phyloP scores from a whole-genome alignment of 2,888 invertebrate genomes.

The Apotomis betuletana region DNA sequence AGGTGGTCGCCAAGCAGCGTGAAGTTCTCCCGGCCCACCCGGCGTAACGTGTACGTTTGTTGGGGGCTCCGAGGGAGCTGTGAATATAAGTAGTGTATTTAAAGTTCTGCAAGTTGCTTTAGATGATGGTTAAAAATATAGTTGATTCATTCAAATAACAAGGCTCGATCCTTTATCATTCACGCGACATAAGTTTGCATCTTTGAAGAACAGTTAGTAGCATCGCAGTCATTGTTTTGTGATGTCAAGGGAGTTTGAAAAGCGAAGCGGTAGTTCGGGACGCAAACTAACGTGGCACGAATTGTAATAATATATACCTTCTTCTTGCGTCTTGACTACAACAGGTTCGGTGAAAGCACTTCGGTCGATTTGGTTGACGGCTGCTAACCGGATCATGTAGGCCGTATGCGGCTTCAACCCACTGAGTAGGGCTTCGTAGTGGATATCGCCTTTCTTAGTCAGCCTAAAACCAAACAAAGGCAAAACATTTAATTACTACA shows the following conservation, averaged over 20 bases:
- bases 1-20: conserved; percentile 90
- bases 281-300: no score
- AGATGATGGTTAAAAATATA: no score
- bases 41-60: conserved; percentile 86
- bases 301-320: conserved; percentile 79
- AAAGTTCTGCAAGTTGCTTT: background rate
- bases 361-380: conserved; percentile 92
- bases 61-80: conserved; percentile 88
- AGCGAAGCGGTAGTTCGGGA: no score
- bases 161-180: no score
- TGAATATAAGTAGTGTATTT: background rate
- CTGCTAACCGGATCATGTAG: conserved; percentile 91
- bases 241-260: no score
- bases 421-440: conserved; percentile 76
- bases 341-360: conserved; percentile 90
- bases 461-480: conserved; percentile 53
- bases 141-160: no score
- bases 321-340: conserved; percentile 92
- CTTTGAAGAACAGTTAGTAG: no score
- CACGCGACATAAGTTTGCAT: no score
- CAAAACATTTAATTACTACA: no score
- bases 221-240: no score
- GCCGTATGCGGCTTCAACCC: conserved; percentile 90
- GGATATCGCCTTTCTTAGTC: conserved; percentile 74
- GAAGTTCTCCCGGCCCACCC: conserved; percentile 87